These are phyloP conservation scores for Actinostola sp. DNA, from an alignment of 92 coral and sea anemone species.

Conservation along the genomic window DNA sequence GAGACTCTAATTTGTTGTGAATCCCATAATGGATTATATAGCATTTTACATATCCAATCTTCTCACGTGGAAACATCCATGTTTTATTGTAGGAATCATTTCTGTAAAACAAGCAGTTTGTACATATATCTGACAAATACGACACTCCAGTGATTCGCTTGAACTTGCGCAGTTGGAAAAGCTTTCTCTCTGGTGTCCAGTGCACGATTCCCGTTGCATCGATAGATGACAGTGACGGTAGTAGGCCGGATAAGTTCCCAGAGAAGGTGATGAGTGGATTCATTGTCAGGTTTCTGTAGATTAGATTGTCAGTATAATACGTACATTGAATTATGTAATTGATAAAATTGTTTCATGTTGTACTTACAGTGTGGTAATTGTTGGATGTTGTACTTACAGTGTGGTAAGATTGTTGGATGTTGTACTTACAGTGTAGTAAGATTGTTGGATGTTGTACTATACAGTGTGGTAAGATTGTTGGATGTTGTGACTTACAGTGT, in stretches of 20 bases:
- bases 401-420: no score
- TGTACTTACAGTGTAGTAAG: no score
- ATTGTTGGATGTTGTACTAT: no score
- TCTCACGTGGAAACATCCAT: neutral
- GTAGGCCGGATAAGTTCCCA: slow-evolving; percentile 20
- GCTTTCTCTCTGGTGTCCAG: slow-evolving; percentile 25
- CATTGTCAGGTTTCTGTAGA: slow-evolving; percentile 5
- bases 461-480: no score
- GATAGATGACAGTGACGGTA: slow-evolving; percentile 13
- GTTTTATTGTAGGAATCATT: slow-evolving; percentile 9
- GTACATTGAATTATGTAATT: no score
- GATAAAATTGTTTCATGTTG: no score
- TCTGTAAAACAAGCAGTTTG: neutral
- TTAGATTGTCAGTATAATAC: no score
- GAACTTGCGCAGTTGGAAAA: slow-evolving; percentile 18
- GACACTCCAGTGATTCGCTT: neutral
- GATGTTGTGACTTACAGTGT: no score
- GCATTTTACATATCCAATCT: neutral
- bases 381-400: no score
- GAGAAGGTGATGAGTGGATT: slow-evolving; percentile 11
- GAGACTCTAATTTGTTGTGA: neutral
- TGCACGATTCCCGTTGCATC: slow-evolving; percentile 16
- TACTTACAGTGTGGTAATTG: no score
- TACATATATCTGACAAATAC: neutral
- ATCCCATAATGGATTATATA: neutral